These are phyloP conservation scores for Diplazon laetatorius DNA, from an alignment of 2,888 invertebrate species.

Conservation along the genomic window DNA sequence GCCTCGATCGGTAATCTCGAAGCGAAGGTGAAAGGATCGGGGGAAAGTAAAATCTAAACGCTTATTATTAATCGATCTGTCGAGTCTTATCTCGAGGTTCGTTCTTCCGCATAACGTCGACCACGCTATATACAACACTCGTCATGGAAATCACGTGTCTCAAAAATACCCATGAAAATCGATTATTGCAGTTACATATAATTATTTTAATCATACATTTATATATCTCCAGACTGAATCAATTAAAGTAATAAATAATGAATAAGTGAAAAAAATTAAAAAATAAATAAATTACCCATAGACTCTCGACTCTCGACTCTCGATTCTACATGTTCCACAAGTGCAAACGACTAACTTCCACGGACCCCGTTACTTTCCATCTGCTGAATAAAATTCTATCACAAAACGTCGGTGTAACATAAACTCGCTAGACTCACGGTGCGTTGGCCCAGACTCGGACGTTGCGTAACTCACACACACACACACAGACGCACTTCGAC, in stretches of 20 bases:
- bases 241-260: too few relatives aligned
- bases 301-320: too few relatives aligned
- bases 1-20: conserved; percentile 18
- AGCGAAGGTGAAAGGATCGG: conserved; percentile 53
- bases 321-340: too few relatives aligned
- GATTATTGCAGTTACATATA: too few relatives aligned
- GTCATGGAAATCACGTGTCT: background rate
- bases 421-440: background rate
- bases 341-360: conserved; percentile 30
- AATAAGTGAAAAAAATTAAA: too few relatives aligned
- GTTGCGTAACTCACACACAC: conserved; percentile 53
- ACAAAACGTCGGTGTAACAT: background rate
- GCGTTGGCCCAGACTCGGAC: conserved; percentile 27
- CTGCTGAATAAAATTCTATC: conserved; percentile 20
- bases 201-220: too few relatives aligned
- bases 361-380: conserved; percentile 44
- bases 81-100: conserved; percentile 47
- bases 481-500: conserved; percentile 1
- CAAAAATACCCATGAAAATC: conserved; percentile 50
- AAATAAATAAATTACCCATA: too few relatives aligned
- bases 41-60: conserved; percentile 58
- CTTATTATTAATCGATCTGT: conserved; percentile 52
- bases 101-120: conserved; percentile 56
- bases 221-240: too few relatives aligned
- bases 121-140: background rate